These are phyloP conservation scores for Menura novaehollandiae DNA, from an alignment of 2,113 vertebrate genomes.

Conservation along the genomic window DNA sequence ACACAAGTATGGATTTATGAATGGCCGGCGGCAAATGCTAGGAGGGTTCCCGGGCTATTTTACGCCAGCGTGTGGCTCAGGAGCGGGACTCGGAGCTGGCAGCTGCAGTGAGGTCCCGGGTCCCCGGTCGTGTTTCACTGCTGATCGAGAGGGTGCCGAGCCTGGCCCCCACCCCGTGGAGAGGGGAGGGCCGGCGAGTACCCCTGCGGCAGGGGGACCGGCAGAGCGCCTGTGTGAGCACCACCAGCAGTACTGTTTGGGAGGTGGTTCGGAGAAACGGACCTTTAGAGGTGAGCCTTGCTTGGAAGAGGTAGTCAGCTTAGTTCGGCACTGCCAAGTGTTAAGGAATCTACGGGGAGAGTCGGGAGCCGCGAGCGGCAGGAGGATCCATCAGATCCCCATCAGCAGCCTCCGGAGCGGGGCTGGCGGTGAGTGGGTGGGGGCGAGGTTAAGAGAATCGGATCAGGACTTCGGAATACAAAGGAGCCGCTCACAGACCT, in stretches of 20 bases:
- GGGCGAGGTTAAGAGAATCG: background rate
- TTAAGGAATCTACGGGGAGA: background rate
- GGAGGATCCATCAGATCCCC: background rate
- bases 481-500: background rate
- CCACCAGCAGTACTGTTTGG: fast-evolving
- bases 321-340: background rate
- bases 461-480: background rate
- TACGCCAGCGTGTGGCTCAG: background rate
- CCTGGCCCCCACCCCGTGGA: background rate
- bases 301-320: background rate
- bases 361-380: background rate
- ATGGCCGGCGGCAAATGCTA: background rate
- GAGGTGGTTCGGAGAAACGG: background rate
- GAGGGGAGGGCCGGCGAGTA: background rate
- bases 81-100: background rate
- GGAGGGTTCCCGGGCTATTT: background rate
- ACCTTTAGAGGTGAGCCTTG: slow-evolving; percentile 22
- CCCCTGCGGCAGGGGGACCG: background rate
- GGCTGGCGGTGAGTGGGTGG: background rate
- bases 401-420: background rate
- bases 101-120: background rate
- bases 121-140: background rate
- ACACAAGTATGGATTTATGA: background rate
- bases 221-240: background rate
- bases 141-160: background rate